These are phyloP conservation scores for Netelia melanura DNA, from an alignment of 2,888 invertebrate species.

Conservation along the genomic window DNA sequence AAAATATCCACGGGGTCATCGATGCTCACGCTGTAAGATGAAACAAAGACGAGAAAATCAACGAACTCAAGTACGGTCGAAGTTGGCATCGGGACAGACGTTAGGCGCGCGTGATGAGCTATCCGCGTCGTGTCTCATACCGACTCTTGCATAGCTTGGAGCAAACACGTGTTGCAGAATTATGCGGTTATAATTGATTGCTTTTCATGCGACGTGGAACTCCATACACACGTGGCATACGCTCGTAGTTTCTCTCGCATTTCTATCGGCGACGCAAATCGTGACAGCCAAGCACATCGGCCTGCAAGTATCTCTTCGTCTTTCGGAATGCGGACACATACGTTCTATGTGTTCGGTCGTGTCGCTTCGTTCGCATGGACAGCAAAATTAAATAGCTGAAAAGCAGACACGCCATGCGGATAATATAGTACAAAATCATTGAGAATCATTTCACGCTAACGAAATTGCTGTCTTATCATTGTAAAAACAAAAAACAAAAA, in stretches of 20 bases:
- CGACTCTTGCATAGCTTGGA: constrained; percentile 42
- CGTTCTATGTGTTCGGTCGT: constrained; percentile 15
- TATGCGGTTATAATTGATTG: constrained; percentile 67
- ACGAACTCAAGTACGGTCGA: background rate
- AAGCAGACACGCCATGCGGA: background rate
- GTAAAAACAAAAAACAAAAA: too few relatives aligned
- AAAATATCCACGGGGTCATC: too few relatives aligned
- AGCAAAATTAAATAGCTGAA: background rate
- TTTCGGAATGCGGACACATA: constrained; percentile 52
- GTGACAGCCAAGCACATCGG: constrained; percentile 66
- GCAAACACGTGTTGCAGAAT: constrained; percentile 65
- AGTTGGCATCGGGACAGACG: constrained; percentile 64
- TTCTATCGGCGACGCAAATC: constrained; percentile 61
- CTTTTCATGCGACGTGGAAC: constrained; percentile 34
- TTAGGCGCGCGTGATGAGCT: constrained; percentile 56
- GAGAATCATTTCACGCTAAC: too few relatives aligned
- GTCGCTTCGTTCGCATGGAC: background rate
- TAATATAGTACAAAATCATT: too few relatives aligned
- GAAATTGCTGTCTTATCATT: too few relatives aligned
- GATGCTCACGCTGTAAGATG: background rate
- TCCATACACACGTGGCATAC: background rate
- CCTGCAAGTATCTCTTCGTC: constrained; percentile 45
- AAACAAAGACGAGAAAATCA: background rate
- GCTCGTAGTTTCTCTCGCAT: constrained; percentile 25
- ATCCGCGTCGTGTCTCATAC: constrained; percentile 57